Conservation (phyloP, 2,888 invertebrate genomes). For the Nymphalis c-album region DNA sequence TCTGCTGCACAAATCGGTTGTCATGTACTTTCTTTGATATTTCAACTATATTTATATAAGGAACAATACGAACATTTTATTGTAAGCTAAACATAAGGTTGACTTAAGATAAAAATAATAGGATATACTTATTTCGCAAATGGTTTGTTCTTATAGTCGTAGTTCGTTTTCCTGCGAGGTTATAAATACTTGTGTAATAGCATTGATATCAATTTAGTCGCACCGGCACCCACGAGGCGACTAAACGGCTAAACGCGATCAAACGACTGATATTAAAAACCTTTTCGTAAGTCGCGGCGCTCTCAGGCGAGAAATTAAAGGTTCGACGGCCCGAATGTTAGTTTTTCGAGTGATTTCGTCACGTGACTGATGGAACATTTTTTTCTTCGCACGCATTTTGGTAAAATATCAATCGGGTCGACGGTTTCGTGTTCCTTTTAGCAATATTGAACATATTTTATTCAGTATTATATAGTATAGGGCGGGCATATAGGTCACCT, state of each 20-base stretch:
- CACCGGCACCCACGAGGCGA: slow-evolving; percentile 38
- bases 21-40: too few species aligned
- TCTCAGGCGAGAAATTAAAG: slow-evolving; percentile 66
- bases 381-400: slow-evolving; percentile 30
- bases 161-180: slow-evolving; percentile 6
- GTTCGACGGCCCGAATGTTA: slow-evolving; percentile 48
- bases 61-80: not conserved
- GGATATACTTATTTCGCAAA: not conserved
- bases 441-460: not conserved
- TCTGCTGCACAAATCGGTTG: too few species aligned
- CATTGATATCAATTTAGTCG: slow-evolving; percentile 32
- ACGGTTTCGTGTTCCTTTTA: slow-evolving; percentile 7
- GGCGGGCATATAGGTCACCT: slow-evolving; percentile 8
- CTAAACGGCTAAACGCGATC: slow-evolving; percentile 51
- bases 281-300: slow-evolving; percentile 46
- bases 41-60: not conserved
- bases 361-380: slow-evolving; percentile 39
- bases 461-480: not conserved
- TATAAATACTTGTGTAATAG: slow-evolving; percentile 23
- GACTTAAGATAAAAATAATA: not conserved
- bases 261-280: slow-evolving; percentile 57
- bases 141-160: not conserved
- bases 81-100: not conserved
- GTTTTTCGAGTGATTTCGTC: slow-evolving; percentile 52
- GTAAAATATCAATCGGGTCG: slow-evolving; percentile 18